Conservation (phyloP, 2,797 vertebrate species). For the Rhynchonycteris naso region DNA sequence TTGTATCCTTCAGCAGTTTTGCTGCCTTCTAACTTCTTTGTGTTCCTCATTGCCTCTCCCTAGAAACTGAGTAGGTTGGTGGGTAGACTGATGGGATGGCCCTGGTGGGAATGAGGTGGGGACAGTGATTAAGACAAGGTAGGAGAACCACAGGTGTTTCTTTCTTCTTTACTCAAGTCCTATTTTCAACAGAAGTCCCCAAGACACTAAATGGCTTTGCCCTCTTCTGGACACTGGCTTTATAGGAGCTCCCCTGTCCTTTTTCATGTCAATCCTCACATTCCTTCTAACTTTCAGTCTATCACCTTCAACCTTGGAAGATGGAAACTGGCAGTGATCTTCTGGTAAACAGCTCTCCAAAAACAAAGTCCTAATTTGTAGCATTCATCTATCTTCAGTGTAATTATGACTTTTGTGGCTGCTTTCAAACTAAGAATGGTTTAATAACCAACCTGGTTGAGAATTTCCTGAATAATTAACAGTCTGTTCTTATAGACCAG, state of each 20-base stretch:
- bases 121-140: background rate
- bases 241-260: background rate
- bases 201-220: background rate
- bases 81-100: background rate
- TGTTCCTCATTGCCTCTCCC: background rate
- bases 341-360: background rate
- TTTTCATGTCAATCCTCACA: background rate
- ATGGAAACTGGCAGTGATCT: background rate
- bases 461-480: slow-evolving; percentile 47
- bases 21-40: background rate
- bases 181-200: background rate
- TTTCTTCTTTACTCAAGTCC: background rate
- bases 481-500: background rate
- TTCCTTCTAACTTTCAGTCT: background rate
- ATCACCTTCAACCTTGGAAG: background rate
- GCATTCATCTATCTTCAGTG: background rate
- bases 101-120: background rate
- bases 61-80: background rate
- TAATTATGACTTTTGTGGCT: background rate
- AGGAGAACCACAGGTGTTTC: background rate
- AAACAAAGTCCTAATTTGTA: background rate
- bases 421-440: slow-evolving; percentile 8
- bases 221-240: background rate
- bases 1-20: background rate
- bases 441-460: slow-evolving; percentile 25